A percentile compares a stretch with the other conserved stretches of the same genome.
Evolutionary conservation across 2,113 vertebrate species (phyloP).

Genomic region (Gambusia holbrooki): DNA sequence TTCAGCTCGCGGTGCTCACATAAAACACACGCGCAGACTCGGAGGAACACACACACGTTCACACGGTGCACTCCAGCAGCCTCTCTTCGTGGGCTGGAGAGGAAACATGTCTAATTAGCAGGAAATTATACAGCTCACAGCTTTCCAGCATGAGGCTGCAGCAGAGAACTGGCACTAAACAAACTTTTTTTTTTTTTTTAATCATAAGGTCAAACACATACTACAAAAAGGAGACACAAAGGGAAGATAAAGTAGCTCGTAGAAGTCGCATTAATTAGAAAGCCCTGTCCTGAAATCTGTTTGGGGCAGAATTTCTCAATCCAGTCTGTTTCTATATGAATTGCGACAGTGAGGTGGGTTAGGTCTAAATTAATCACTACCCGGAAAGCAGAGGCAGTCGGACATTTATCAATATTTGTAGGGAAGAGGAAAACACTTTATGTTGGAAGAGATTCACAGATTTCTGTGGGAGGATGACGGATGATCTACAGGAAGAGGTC

Average conservation of each 20-base stretch:
- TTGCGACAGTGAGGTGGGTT: neutral
- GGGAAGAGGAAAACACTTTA: neutral
- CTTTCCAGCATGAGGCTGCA: slow-evolving; percentile 21
- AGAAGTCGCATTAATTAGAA: neutral
- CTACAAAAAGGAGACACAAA: neutral
- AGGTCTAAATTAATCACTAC: neutral
- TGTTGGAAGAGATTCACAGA: neutral
- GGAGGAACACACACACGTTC: neutral
- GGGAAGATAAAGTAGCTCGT: neutral
- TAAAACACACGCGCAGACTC: neutral
- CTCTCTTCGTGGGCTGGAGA: slow-evolving; percentile 22
- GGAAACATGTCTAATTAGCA: slow-evolving; percentile 46
- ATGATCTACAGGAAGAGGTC: neutral
- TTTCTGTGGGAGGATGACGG: too few relatives aligned
- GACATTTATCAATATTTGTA: neutral
- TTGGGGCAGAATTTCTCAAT: neutral
- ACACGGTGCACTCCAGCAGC: slow-evolving; percentile 1
- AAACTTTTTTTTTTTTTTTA: slow-evolving; percentile 6
- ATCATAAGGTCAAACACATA: neutral
- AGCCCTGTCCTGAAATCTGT: neutral
- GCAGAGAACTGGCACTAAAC: slow-evolving; percentile 8
- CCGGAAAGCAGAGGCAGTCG: neutral
- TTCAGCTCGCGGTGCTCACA: slow-evolving; percentile 19
- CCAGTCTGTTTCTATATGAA: neutral
- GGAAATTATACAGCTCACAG: slow-evolving; percentile 27